Base-by-base conservation (phyloP, 2,888 invertebrate species). In the Leucoma salicis region DNA sequence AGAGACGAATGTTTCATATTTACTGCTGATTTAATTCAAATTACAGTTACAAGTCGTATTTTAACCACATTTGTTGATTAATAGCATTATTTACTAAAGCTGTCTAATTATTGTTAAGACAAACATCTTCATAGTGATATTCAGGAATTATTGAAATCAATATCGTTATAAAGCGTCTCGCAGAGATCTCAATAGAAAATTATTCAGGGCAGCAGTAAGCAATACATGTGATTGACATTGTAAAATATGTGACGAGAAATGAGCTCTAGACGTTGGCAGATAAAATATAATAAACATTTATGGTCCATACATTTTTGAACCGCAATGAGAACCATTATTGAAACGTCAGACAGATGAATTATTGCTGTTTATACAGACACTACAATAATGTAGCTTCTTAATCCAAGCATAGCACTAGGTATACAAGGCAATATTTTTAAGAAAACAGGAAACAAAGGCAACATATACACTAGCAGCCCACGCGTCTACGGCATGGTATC, bases 261-360 rank as follows among this genome's bases (percentile, higher is more conserved):
- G 67, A 61, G 67, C 63, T 56, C 65, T 67, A 58, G 59, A 58
- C 59, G 72, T 70, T 74, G 71, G 78, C 71, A 74, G 76, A 77
- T 71, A 10, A 65, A 59, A 57, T 63, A 67, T 66, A 78, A 80
- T 80, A 79, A 80, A 75, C 73, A 81, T 81, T 39, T 67, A 53
- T 50, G 53, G 49, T 56, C 57, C 60, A 65, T 65, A 15, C 13
- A 65, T 67, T 39, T 39, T 39, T 32, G 11, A 11, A 27, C 18
- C 25, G 39, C 33, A 24, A 45, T 14, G 25, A n/a, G 39, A 40
- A 16, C 36, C 31, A 39, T 36, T 45, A 45, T 37, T 40, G 33
- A 45, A 36, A 40, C 29, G 33, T 45, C 36, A 35, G 37, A 14
- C 10, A 27, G 38, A 31, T 38, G 46, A 46, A 29, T 45, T 40